phyloP scores from a whole-genome alignment of 2,797 vertebrate genomes.

The Pelobates cultripes region DNA sequence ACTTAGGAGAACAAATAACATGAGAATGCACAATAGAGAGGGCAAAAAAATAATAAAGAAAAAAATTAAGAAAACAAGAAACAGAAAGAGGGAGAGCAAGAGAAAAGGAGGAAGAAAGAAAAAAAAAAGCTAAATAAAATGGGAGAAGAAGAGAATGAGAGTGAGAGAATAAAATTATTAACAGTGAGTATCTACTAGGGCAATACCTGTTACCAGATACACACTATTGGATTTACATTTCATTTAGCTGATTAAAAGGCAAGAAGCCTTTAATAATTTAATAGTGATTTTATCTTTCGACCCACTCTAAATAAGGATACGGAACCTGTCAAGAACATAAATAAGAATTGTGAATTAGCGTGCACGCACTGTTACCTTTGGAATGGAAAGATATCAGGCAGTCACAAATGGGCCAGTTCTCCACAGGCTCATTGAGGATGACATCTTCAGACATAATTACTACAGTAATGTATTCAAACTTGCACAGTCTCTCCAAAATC shows the following conservation, averaged over 20 bases:
- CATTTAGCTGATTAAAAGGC: conserved; percentile 23
- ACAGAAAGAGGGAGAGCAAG: no score
- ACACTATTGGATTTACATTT: conserved; percentile 28
- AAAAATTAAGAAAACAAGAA: no score
- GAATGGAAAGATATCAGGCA: conserved; percentile 98
- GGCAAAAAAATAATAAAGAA: no score
- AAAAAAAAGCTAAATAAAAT: no score
- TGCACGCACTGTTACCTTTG: conserved; percentile 78
- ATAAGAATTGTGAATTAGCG: not conserved
- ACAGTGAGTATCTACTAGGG: not conserved
- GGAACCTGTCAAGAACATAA: not conserved
- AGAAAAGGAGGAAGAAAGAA: no score
- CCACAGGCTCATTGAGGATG: conserved; percentile 94
- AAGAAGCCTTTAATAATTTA: conserved; percentile 43
- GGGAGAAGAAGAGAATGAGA: no score
- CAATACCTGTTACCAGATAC: conserved; percentile 29
- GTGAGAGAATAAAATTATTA: no score
- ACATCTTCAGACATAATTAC: conserved; percentile 96
- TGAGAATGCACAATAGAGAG: no score
- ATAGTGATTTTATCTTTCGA: conserved; percentile 33
- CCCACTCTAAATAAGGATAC: not conserved
- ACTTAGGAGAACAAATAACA: no score
- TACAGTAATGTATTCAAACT: conserved; percentile 96
- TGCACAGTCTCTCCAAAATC: conserved; percentile 96
- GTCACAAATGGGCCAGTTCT: conserved; percentile 96